Conservation (phyloP, 2,888 invertebrate species). For the Agrotis ipsilon region DNA sequence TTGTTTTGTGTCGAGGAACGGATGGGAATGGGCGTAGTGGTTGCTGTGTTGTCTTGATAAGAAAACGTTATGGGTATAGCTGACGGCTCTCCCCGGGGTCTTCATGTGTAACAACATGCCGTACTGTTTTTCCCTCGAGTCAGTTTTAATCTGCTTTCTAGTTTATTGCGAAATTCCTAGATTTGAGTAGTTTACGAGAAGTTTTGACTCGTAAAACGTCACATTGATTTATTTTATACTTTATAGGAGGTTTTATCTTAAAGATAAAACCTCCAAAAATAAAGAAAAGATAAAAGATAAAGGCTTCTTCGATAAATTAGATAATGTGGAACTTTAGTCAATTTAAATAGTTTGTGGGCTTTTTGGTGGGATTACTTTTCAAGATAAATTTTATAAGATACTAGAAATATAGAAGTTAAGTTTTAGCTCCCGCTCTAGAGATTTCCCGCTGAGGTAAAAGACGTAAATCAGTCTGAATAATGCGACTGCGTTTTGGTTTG, state of each 20-base stretch:
- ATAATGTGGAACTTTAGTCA: not conserved
- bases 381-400: constrained; percentile 31
- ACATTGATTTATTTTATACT: constrained; percentile 33
- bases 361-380: constrained; percentile 4
- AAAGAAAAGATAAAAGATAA: too few species aligned
- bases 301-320: too few species aligned
- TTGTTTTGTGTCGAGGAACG: constrained; percentile 51
- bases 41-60: constrained; percentile 83
- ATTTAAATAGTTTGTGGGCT: not conserved
- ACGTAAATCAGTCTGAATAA: constrained; percentile 76
- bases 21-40: constrained; percentile 64
- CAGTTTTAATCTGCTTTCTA: constrained; percentile 80
- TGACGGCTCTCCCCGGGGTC: constrained; percentile 79
- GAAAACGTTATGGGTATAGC: constrained; percentile 82
- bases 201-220: constrained; percentile 38
- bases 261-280: too few species aligned
- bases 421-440: constrained; percentile 36
- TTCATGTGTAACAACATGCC: constrained; percentile 78
- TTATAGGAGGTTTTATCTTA: too few species aligned
- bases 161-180: constrained; percentile 71
- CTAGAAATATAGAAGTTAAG: constrained; percentile 24
- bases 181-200: constrained; percentile 34
- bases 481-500: constrained; percentile 68
- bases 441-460: constrained; percentile 60
- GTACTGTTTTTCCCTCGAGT: constrained; percentile 71